Base-by-base conservation (phyloP, 2,797 vertebrate genomes). In the Triplophysa bombifrons region DNA sequence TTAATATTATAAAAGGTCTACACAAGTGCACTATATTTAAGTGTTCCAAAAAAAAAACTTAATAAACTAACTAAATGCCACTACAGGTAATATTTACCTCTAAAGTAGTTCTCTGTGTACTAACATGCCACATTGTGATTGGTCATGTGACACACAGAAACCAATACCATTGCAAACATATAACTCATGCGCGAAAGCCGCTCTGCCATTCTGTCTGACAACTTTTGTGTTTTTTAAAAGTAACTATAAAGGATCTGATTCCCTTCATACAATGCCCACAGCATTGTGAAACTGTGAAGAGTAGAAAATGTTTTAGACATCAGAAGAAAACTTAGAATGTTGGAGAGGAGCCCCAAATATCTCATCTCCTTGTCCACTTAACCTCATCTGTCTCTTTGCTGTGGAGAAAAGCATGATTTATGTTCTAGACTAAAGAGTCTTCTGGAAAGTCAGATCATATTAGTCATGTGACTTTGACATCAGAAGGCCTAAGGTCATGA, bases 401-500 rank as follows among this genome's bases (percentile, higher is more conserved):
- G 34, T 63, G 53, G n/a, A 70, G 27, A 22, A 70, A 27, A 14
- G 11, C 17, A 56, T 55, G 65, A 78, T 53, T 34, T 48, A 76
- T 34, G 27, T 20, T 79, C 72, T 58, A 30, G 58, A 61, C 58
- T 30, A 72, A 61, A 76, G 17, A 65, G 46, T 34, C 55, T 66
- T 80, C 74, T 72, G 44, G 56, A 46, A 82, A 27, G 25, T 38
- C 3, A 4, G 14, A 51, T 74, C 44, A 51, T 48, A 71, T 74
- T 30, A 25, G 67, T 84, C 74, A 78, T 80, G 55, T 51, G 27
- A 34, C 46, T 34, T 44, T 34, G 61, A 87, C 72, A 64, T 56
- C 19, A 46, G 19, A 63, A 51, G 82, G 80, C 84, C 78, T 69
- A 48, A 83, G 82, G 77, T 82, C 85, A 82, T 73, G 83, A 86